Conservation (phyloP, 2,797 vertebrate species). For the Labroides dimidiatus region DNA sequence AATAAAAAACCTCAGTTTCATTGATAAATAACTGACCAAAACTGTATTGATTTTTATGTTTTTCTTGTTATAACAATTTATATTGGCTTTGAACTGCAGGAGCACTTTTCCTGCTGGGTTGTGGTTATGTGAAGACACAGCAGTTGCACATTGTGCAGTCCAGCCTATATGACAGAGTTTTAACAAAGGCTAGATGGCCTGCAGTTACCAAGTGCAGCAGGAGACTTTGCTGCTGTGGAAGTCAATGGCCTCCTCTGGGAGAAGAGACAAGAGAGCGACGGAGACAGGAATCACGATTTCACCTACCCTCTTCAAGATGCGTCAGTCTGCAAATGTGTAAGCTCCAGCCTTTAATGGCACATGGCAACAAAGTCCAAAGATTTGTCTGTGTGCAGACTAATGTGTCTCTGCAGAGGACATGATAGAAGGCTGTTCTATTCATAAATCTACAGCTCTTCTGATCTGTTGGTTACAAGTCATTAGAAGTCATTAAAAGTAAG, state of each 20-base stretch:
- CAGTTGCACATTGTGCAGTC: slow-evolving; percentile 43
- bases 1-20: background rate
- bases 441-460: background rate
- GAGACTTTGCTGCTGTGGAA: slow-evolving; percentile 56
- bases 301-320: slow-evolving; percentile 39
- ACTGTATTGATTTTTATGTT: background rate
- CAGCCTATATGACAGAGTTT: slow-evolving; percentile 61
- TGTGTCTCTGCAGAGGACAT: slow-evolving; percentile 3
- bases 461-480: background rate
- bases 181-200: slow-evolving; percentile 67
- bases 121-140: slow-evolving; percentile 50
- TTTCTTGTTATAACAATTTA: slow-evolving; percentile 38
- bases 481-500: no score
- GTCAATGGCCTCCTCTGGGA: slow-evolving; percentile 63
- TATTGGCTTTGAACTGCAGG: slow-evolving; percentile 27
- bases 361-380: slow-evolving; percentile 15
- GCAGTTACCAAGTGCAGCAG: slow-evolving; percentile 59
- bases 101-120: slow-evolving; percentile 39
- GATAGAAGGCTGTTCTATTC: background rate
- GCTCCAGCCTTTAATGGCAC: slow-evolving; percentile 19
- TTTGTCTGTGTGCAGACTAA: background rate
- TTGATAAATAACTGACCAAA: background rate
- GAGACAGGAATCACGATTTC: slow-evolving; percentile 35
- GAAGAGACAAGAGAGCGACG: slow-evolving; percentile 51
- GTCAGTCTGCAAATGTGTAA: slow-evolving; percentile 37